These are phyloP conservation scores for Stichopus horrens DNA, from an alignment of 53 echinoderm and acorn worm species.

Conservation along the genomic window DNA sequence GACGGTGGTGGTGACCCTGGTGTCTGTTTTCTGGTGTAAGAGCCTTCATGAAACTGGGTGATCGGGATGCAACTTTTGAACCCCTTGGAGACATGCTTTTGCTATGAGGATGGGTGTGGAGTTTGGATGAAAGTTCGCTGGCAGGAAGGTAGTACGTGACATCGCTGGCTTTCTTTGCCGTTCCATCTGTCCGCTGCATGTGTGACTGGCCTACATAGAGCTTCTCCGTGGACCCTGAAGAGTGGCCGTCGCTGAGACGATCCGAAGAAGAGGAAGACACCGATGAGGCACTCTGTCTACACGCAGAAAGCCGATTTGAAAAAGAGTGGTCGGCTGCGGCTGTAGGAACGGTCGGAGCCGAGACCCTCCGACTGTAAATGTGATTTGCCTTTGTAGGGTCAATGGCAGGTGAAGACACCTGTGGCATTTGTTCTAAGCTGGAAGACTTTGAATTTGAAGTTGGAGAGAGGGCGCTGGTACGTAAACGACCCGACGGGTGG, in stretches of 20 bases:
- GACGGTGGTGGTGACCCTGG: background rate
- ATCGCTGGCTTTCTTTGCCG: slow-evolving; percentile 47
- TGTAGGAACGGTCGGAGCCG: background rate
- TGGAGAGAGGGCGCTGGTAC: slow-evolving; percentile 9
- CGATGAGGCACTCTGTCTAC: slow-evolving; percentile 59
- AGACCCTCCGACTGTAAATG: background rate
- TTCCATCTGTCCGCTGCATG: slow-evolving; percentile 46
- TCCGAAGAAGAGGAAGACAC: slow-evolving; percentile 78
- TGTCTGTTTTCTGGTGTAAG: slow-evolving; percentile 1
- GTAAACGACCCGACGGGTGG: slow-evolving; percentile 33
- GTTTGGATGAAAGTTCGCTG: slow-evolving; percentile 22
- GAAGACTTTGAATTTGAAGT: slow-evolving; percentile 43
- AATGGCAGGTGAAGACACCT: slow-evolving; percentile 44
- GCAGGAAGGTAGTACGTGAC: slow-evolving; percentile 50
- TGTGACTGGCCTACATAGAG: slow-evolving; percentile 51
- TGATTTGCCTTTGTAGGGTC: background rate
- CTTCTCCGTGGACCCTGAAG: slow-evolving; percentile 69
- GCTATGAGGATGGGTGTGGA: background rate
- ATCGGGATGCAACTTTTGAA: background rate
- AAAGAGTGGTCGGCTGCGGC: slow-evolving; percentile 48
- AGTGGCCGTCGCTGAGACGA: slow-evolving; percentile 63
- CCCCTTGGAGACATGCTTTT: slow-evolving; percentile 23
- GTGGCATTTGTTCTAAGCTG: slow-evolving; percentile 37
- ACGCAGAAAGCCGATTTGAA: slow-evolving; percentile 49
- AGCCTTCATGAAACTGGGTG: slow-evolving; percentile 42